Percentiles rank a stretch among this genome's conserved stretches.
Conservation (phyloP, 2,888 invertebrate species). For the Ypsolopha scabrella region DNA sequence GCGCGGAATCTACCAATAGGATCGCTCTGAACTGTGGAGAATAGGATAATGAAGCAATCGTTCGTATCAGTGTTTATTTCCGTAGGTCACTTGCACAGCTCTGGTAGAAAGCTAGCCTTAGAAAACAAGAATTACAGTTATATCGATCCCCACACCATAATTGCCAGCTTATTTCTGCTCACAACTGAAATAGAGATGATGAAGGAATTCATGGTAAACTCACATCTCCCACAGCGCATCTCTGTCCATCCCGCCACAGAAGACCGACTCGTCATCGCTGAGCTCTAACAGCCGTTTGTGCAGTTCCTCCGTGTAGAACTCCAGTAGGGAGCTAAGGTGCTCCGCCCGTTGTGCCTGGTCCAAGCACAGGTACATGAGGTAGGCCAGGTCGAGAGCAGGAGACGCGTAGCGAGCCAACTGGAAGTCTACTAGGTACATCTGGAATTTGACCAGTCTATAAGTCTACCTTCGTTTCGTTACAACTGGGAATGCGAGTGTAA, state of each 20-base stretch:
- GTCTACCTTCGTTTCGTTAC: too few relatives aligned
- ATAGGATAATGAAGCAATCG: too few relatives aligned
- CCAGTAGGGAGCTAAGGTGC: slow-evolving; percentile 69
- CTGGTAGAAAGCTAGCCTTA: too few relatives aligned
- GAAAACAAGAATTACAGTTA: too few relatives aligned
- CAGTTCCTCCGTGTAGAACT: slow-evolving; percentile 72
- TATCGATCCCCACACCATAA: too few relatives aligned
- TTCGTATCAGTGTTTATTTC: too few relatives aligned
- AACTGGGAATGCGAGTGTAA: too few relatives aligned
- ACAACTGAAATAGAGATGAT: too few relatives aligned
- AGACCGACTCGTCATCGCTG: slow-evolving; percentile 52
- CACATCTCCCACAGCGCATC: slow-evolving; percentile 69
- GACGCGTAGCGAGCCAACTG: slow-evolving; percentile 79
- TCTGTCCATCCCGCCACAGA: slow-evolving; percentile 44
- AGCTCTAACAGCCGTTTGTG: slow-evolving; percentile 66
- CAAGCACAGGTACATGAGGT: slow-evolving; percentile 76
- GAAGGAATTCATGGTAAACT: slow-evolving; percentile 20
- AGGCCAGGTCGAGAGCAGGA: slow-evolving; percentile 75
- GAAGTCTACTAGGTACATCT: slow-evolving; percentile 79
- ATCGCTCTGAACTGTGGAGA: too few relatives aligned
- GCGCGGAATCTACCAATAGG: too few relatives aligned
- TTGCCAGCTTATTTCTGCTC: too few relatives aligned
- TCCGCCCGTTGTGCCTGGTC: slow-evolving; percentile 68
- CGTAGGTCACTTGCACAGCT: too few relatives aligned
- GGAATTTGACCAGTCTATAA: slow-evolving; percentile 12